Base-by-base conservation (phyloP, 2,797 vertebrate species). In the Pelodytes ibericus region DNA sequence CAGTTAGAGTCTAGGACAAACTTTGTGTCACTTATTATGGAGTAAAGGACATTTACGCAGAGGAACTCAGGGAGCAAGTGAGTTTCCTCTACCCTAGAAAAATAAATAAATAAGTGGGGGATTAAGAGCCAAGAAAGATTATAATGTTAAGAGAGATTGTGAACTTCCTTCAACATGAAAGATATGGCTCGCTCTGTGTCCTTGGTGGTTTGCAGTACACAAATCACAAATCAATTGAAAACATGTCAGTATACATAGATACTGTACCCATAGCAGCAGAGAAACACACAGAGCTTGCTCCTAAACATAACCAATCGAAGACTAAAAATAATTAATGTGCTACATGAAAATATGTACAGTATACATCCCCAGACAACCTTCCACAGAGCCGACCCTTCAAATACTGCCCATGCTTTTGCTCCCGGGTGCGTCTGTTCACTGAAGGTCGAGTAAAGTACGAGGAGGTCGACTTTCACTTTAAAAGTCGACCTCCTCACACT, bases 171-270 rank as follows among this genome's bases (percentile, higher is more conserved):
- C n/a, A n/a, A n/a, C n/a, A 84, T 82, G 83, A 86, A n/a, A 88
- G 71, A 67, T 86, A 76, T 83, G 59, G 67, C 77, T 88, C 15
- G 82, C 78, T 87, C 88, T 87, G 36, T 86, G 89, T 87, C 86
- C 91, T 91, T 90, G 87, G 75, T 92, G 86, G 89, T 92, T 94
- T 89, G 89, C 89, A 89, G 92, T 88, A 89, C 90, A 90, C 93
- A 87, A 95, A 96, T 89, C 90, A 90, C 93, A 87, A 95, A 96
- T 94, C 93, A 93, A 91, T 94, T 90, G 94, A 96, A 96, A 96
- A 97, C 95, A 98, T 87, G 87, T 86, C 90, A 82, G 90, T 88
- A 90, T 85, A 87, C 93, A 84, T 97, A 92, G 96, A 96, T 91
- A 98, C 96, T 4, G 94, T 99, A 91, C 86, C 95, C 94, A 96